Conservation (phyloP, 2,888 invertebrate species). For the Lepas anatifera region DNA sequence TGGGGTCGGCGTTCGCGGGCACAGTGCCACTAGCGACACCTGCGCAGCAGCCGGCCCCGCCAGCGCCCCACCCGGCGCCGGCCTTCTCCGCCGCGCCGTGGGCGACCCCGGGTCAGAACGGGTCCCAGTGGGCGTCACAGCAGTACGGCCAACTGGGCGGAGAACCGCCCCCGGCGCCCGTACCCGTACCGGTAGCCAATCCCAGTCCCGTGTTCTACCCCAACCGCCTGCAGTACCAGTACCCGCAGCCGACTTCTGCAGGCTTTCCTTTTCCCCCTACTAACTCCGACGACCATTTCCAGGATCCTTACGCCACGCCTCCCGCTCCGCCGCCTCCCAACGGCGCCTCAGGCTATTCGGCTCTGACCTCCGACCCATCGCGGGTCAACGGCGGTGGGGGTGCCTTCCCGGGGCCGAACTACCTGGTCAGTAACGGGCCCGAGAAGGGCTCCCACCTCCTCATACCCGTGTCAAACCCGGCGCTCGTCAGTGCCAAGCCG, state of each 20-base stretch:
- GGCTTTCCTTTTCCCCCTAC: not conserved
- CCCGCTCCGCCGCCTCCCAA: not conserved
- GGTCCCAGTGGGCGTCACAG: not conserved
- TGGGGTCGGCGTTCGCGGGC: not conserved
- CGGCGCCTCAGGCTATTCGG: not conserved
- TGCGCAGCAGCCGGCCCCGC: not conserved
- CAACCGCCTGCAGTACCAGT: not conserved
- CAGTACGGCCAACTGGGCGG: not conserved
- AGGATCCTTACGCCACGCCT: not conserved
- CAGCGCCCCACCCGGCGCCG: not conserved
- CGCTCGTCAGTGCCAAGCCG: not conserved
- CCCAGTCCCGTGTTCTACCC: not conserved
- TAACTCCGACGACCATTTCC: not conserved
- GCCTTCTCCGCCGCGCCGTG: not conserved
- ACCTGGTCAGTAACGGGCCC: not conserved
- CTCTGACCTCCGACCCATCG: not conserved
- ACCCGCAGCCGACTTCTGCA: not conserved
- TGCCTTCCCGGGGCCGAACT: not conserved
- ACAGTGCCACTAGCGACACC: not conserved
- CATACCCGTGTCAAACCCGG: not conserved
- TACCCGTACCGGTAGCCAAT: too few relatives aligned
- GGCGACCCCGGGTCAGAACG: not conserved
- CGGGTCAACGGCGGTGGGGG: not conserved
- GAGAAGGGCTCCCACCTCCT: slow-evolving; percentile 6
- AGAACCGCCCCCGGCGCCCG: not conserved